Evolutionary conservation across 2,797 vertebrate genomes (phyloP).

Genomic region (Pipistrellus nathusii): DNA sequence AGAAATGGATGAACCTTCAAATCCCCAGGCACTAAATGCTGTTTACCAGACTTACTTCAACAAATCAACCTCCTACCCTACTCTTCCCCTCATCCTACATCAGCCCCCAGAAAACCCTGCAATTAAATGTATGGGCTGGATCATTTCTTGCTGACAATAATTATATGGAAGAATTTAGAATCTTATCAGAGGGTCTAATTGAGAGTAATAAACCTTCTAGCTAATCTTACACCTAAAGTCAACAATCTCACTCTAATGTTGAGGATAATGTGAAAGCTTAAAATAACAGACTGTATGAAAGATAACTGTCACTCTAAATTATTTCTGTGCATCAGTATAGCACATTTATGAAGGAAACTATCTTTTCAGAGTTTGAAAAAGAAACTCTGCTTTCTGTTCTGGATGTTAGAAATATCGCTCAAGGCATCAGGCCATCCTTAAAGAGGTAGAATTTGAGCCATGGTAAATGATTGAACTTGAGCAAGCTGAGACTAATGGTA

Average conservation of each 20-base stretch:
- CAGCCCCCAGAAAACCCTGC: not conserved
- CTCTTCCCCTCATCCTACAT: not conserved
- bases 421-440: not conserved
- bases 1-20: slow-evolving; percentile 82
- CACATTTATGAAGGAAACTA: not conserved
- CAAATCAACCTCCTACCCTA: slow-evolving; percentile 63
- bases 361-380: slow-evolving; percentile 30
- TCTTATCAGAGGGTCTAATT: slow-evolving; percentile 83
- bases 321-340: slow-evolving; percentile 45
- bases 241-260: slow-evolving; percentile 65
- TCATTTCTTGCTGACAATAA: slow-evolving; percentile 80
- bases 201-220: slow-evolving; percentile 80
- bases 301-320: slow-evolving; percentile 47
- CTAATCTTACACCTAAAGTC: slow-evolving; percentile 79
- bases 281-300: slow-evolving; percentile 77
- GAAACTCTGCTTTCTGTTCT: not conserved
- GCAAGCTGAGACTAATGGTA: not conserved
- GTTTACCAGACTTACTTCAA: slow-evolving; percentile 80
- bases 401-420: not conserved
- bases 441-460: not conserved
- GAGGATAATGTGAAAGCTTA: slow-evolving; percentile 68
- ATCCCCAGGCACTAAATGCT: slow-evolving; percentile 67
- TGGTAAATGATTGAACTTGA: not conserved
- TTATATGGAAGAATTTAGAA: slow-evolving; percentile 79
- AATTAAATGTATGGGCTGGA: slow-evolving; percentile 75